Conservation (phyloP, 2,113 vertebrate species). For the Corydoras sp. region DNA sequence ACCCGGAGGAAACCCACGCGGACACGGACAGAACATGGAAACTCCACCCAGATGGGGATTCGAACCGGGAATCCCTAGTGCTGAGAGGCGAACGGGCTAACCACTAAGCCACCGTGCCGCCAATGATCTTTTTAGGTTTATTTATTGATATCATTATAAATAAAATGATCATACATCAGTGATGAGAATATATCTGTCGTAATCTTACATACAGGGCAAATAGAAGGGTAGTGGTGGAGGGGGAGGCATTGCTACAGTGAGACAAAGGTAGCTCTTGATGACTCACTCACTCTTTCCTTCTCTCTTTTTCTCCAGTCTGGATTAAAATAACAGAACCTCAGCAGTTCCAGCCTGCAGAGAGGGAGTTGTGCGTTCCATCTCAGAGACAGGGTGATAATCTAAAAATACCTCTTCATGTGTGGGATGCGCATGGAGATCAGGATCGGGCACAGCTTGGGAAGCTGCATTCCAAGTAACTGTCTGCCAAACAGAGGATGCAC, state of each 20-base stretch:
- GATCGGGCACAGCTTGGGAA: slow-evolving; percentile 40
- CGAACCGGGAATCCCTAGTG: too few relatives aligned
- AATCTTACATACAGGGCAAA: slow-evolving; percentile 31
- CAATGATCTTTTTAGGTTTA: too few relatives aligned
- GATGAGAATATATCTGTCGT: too few relatives aligned
- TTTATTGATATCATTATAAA: too few relatives aligned
- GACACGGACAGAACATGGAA: too few relatives aligned
- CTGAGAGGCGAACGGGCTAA: too few relatives aligned
- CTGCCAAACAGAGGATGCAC: slow-evolving; percentile 32
- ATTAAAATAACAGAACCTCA: slow-evolving; percentile 71
- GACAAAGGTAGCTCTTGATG: slow-evolving; percentile 68
- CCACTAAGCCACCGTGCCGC: too few relatives aligned
- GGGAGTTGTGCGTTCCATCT: slow-evolving; percentile 65
- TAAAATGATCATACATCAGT: too few relatives aligned
- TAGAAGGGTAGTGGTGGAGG: slow-evolving; percentile 49
- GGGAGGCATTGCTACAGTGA: slow-evolving; percentile 55
- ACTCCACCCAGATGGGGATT: too few relatives aligned
- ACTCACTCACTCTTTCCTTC: slow-evolving; percentile 58
- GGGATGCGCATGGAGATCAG: slow-evolving; percentile 50
- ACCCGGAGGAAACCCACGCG: too few relatives aligned
- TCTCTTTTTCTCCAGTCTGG: slow-evolving; percentile 58
- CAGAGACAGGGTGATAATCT: slow-evolving; percentile 65
- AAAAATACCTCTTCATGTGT: slow-evolving; percentile 69
- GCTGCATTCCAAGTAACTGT: slow-evolving; percentile 52
- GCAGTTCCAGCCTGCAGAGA: slow-evolving; percentile 67